Base-by-base conservation (phyloP, 2,888 invertebrate genomes). In the Acleris laterana region DNA sequence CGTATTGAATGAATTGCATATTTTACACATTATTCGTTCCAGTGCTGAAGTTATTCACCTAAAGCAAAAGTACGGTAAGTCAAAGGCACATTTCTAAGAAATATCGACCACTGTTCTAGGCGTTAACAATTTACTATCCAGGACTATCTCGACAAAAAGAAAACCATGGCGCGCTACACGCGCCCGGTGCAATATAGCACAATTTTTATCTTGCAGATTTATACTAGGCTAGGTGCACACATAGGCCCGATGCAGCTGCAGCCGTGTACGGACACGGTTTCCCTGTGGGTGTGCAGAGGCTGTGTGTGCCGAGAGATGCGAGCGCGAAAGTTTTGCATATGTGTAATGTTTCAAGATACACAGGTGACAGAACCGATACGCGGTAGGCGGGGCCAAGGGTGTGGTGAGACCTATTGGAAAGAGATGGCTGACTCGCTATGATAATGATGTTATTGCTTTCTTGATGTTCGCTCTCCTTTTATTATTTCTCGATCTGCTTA, bases 391-490 rank as follows among this genome's bases (percentile, higher is more conserved):
- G 86, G 91, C 90, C 77, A 81, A 80, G 78, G 84, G 87, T 83
- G 89, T 90, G 90, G 88, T 89, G 83, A 90, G 82, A 90, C 85
- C 88, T 90, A 92, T 90, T 85, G 90, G 90, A 93, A 88, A 91
- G 93, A 93, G 93, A 93, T 89, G 91, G 90, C 90, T 82, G 88
- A 89, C 90, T 84, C 73, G 83, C 92, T 91, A 93, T 92, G 93
- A 93, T 93, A 93, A 93, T 93, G 92, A 93, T 89, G 93, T 93
- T 92, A 92, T 92, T 90, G 92, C 91, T 91, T 90, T 92, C 91
- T 89, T 90, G 92, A 92, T 90, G 88, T 91, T 87, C 87, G 84
- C 78, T 82, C 89, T 87, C 83, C 88, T 90, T 92, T 92, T 93
- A 90, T 92, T 91, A 90, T 92, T 88, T 87, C 89, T 87, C 88